These are phyloP conservation scores for western clawed frog (Xenopus tropicalis) DNA, from an alignment of 2,113 vertebrate genomes.

Conservation along the genomic window DNA sequence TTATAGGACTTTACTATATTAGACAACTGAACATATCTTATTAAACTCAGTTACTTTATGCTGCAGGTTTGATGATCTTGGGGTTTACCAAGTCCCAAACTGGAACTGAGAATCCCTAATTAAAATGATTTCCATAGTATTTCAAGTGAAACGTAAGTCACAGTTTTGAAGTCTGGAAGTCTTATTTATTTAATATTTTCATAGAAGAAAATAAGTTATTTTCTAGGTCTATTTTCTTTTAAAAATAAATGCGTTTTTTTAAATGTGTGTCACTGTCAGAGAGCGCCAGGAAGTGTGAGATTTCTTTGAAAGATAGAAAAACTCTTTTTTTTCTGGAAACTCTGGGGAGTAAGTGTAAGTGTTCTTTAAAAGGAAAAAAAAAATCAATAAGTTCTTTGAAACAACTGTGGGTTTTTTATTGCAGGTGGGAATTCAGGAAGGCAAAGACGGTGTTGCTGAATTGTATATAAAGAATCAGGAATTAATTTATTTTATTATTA, in stretches of 20 bases:
- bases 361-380: slow-evolving; percentile 20
- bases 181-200: no score
- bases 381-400: slow-evolving; percentile 28
- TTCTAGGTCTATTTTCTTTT: not conserved
- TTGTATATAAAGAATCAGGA: not conserved
- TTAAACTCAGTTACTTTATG: no score
- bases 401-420: slow-evolving; percentile 30
- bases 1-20: no score
- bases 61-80: no score
- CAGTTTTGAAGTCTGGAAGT: no score
- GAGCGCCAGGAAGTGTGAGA: not conserved
- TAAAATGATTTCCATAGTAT: no score
- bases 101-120: no score
- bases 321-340: not conserved
- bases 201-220: no score
- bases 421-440: slow-evolving; percentile 21
- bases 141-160: no score
- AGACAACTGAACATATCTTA: no score
- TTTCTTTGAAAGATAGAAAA: slow-evolving; percentile 13
- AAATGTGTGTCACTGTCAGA: slow-evolving; percentile 16
- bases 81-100: no score
- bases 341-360: slow-evolving; percentile 14
- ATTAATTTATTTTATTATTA: no score
- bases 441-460: slow-evolving; percentile 13
- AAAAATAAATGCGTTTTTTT: not conserved